Percentiles rank a stretch among this genome's conserved stretches.
These are phyloP conservation scores for Montipora sp. DNA, from an alignment of 64 coral and sea anemone species.

Conservation along the genomic window DNA sequence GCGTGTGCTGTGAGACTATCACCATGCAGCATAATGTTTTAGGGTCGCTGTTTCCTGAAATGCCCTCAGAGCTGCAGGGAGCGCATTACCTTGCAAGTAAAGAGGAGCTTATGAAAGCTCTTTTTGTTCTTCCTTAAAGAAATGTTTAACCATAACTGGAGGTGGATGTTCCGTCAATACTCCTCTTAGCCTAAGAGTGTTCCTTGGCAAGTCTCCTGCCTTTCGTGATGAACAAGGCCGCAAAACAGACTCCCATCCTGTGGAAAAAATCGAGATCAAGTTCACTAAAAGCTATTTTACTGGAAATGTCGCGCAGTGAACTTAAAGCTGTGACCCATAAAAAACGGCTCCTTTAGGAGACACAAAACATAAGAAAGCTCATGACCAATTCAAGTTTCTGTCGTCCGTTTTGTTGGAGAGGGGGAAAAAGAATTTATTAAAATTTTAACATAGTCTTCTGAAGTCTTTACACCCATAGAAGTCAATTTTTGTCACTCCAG, in stretches of 20 bases:
- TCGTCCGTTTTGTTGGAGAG: background rate
- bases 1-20: too few relatives aligned
- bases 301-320: background rate
- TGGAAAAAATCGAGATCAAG: background rate
- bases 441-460: background rate
- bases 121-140: too few relatives aligned
- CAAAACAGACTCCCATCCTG: background rate
- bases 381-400: background rate
- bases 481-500: background rate
- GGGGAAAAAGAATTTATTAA: background rate
- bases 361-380: background rate
- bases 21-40: too few relatives aligned
- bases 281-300: background rate
- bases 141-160: too few relatives aligned
- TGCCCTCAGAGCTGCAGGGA: background rate
- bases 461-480: background rate
- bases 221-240: too few relatives aligned
- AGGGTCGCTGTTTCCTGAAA: background rate
- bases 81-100: too few relatives aligned
- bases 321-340: background rate
- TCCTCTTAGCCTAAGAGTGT: too few relatives aligned
- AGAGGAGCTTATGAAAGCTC: too few relatives aligned
- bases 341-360: background rate
- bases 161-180: too few relatives aligned
- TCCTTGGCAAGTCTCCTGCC: too few relatives aligned